Base-by-base conservation (phyloP, 1,140 invertebrate species). In the Neodiprion fabricii region DNA sequence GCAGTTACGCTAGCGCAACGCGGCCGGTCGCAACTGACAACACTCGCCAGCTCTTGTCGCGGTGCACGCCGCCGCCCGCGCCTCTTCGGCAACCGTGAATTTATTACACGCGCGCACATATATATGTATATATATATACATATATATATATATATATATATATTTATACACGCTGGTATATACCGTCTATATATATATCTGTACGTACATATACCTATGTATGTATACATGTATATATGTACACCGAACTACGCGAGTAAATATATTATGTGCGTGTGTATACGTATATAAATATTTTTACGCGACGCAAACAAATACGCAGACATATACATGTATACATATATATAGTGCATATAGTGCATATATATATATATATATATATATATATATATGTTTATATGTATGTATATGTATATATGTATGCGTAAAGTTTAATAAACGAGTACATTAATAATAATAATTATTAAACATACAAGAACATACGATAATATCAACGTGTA, bases 1-100 rank as follows among this genome's bases (percentile, higher is more conserved):
- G 86, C 87, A 88, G 87, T 88, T 88, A 88, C 87, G 87, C 86
- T 86, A 88, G 87, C 86, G 87, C 87, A 88, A 86, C 86, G 87
- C 86, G 87, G 87, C 86, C 84, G 83, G 87, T 87, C 85, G 85
- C 86, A 87, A 85, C 85, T 83, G 79, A 77, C 77, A 76, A 66
- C 75, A 72, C 79, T 78, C 77, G 79, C 70, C 75, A 76, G 80
- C 77, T 78, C 80, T 79, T 77, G 77, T 78, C 80, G 81, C 78
- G 80, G 79, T 81, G 72, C 77, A 77, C 74, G 68, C 74, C 75
- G 74, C 80, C 81, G 80, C 82, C 78, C 78, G 83, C 82, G 78
- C 78, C 74, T 66, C 70, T 72, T 74, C 50, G 17, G 1, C 11
- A 68, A 68, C 17, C 17, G n/a, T 11, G 53, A 61, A n/a, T 11